Conservation (phyloP, 2,797 vertebrate species). For the Megaceryle alcyon region DNA sequence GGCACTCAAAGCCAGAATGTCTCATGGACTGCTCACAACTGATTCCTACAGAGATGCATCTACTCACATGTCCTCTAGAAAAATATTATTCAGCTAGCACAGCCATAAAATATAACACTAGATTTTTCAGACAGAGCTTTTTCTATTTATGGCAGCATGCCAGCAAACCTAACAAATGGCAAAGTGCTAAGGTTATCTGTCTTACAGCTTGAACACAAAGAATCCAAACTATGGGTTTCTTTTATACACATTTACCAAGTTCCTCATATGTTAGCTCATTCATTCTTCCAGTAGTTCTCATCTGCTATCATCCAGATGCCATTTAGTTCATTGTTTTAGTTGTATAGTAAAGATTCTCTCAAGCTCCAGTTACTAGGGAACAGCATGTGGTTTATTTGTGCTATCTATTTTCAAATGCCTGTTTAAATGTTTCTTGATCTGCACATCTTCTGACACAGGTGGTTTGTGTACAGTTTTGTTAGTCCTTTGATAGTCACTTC, state of each 20-base stretch:
- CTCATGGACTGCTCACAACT: not conserved
- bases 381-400: not conserved
- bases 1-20: not conserved
- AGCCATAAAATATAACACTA: not conserved
- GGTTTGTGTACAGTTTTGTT: not conserved
- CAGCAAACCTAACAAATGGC: not conserved
- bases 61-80: not conserved
- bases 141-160: not conserved
- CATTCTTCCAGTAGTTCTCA: not conserved
- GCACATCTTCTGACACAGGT: not conserved
- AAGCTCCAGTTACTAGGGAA: not conserved
- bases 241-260: not conserved
- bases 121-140: not conserved
- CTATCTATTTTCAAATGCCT: not conserved
- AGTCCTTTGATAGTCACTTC: not conserved
- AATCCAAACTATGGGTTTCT: not conserved
- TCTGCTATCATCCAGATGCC: not conserved
- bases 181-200: not conserved
- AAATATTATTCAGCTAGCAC: not conserved
- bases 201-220: not conserved
- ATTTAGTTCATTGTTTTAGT: not conserved
- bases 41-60: not conserved
- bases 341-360: not conserved
- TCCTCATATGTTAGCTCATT: not conserved
- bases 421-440: not conserved